phyloP scores from a whole-genome alignment of 2,888 invertebrate species.

The Meta bourneti region DNA sequence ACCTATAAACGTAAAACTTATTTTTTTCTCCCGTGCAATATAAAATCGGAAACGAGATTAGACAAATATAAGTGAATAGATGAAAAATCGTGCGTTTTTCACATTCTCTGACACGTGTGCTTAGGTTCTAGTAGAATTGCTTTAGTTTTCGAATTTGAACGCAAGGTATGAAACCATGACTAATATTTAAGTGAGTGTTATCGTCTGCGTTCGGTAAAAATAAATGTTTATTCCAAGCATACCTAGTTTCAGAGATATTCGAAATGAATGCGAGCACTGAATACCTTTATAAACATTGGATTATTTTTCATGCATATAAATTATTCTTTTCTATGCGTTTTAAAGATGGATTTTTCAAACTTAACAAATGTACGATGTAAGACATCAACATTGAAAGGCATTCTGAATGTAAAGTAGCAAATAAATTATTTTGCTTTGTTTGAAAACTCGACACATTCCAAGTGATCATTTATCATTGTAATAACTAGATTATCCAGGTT shows the following conservation, averaged over 20 bases:
- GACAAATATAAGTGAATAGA: not conserved
- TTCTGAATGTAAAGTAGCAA: too few species aligned
- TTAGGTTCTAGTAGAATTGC: not conserved
- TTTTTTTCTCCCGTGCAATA: not conserved
- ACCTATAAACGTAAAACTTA: not conserved
- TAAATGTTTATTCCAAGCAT: not conserved
- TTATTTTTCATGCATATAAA: not conserved
- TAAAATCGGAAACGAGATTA: not conserved
- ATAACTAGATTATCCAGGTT: too few species aligned
- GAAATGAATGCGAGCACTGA: not conserved
- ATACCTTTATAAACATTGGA: not conserved
- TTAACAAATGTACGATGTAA: too few species aligned
- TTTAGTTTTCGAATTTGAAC: not conserved
- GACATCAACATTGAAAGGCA: too few species aligned
- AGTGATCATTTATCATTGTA: too few species aligned
- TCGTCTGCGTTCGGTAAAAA: not conserved
- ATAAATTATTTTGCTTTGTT: too few species aligned
- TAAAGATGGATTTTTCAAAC: too few species aligned
- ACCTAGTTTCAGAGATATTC: not conserved
- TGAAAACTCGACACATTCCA: too few species aligned
- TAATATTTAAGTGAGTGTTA: not conserved
- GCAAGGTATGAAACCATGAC: not conserved
- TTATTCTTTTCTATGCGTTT: too few species aligned
- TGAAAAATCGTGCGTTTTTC: not conserved
- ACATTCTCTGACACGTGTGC: not conserved